Evolutionary conservation across 2,113 vertebrate genomes (phyloP), one percentile per base, ranked within the genome.

Genomic region (Chunga burmeisteri): DNA sequence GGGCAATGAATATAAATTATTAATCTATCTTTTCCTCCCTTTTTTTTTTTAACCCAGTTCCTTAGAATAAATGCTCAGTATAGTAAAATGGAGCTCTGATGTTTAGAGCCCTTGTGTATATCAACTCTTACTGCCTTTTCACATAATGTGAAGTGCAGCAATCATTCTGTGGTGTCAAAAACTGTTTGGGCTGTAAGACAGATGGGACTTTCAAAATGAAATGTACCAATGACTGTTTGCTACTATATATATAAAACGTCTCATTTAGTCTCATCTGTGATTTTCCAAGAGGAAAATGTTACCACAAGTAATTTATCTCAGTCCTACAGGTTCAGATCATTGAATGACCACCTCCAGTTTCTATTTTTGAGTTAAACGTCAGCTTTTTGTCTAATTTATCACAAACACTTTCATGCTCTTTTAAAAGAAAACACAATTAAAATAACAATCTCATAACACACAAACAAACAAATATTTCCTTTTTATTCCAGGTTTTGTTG

Each of bases 201-300:
- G 98, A 98, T 98, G 98, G 95, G 97, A 98, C 98, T 98, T 98
- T 98, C 98, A 98, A 98, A 98, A 98, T 98, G 97, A 98, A 98
- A 98, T 98, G 98, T 98, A 98, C 98, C 98, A 98, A 96, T 97
- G 98, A 98, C 98, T 98, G 96, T 98, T 98, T 98, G 98, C 96
- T 98, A 98, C 98, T 97, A 97, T 98, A 98, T 98, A 98, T 98
- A 98, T 98, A 98, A 98, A 98, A 98, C 52, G 90, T 98, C 98
- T 98, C 98, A 98, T 98, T 98, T 98, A 98, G 98, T 96, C 96
- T 98, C 98, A 98, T 98, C 98, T 98, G 97, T 98, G 98, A 97
- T 97, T 98, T 98, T 98, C 98, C 98, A 98, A 98, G 97, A 98
- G 96, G 98, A 98, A 98, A 98, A 97, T 97, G 87, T 97, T 98